Base-by-base conservation (phyloP, 2,888 invertebrate species). In the Eretmocerus hayati region DNA sequence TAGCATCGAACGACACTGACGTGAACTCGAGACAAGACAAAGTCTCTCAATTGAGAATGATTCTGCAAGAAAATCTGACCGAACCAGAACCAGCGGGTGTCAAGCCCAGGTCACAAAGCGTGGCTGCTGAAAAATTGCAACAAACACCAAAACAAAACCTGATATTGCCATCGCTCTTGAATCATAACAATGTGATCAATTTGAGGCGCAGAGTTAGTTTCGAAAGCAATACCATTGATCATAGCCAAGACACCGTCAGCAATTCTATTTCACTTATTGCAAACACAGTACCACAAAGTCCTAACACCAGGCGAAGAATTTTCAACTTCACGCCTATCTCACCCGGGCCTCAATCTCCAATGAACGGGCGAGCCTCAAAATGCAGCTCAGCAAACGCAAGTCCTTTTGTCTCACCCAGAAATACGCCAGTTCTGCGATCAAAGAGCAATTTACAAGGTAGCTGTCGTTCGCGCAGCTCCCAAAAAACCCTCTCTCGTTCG, bases 281-380 rank as follows among this genome's bases (percentile, higher is more conserved):
- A 4, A 64, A 63, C 18, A 68, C 71, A 36, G 81, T 85, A 43
- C 85, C 85, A 1, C 83, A 84, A 55, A 85, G 85, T 73, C 87
- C 86, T 9, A 87, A 85, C 54, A 83, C 86, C 36, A 77, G 85
- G 53, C 80, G 86, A 39, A 83, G 86, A 65, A 85, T 86, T 64
- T 90, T 87, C 66, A 88, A 85, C 68, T 91, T 91, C 63, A 85
- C 86, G 23, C 90, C 90, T 0, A 91, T 91, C 63, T 88, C 89
- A 30, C 87, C 87, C 8, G 83, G 82, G n/a, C 81, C 84, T 36
- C 81, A 80, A 60, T 83, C 83, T 2, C 83, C 84, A 2, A 66
- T 70, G 63, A 76, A 77, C 56, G 75, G 74, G 11, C 69, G 72
- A 18, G 74, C 75, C 20, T 79, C 79, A 2, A 79, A 78, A 58